Evolutionary conservation across 2,797 vertebrate genomes (phyloP).

Genomic region (Nannoperca obscura): DNA sequence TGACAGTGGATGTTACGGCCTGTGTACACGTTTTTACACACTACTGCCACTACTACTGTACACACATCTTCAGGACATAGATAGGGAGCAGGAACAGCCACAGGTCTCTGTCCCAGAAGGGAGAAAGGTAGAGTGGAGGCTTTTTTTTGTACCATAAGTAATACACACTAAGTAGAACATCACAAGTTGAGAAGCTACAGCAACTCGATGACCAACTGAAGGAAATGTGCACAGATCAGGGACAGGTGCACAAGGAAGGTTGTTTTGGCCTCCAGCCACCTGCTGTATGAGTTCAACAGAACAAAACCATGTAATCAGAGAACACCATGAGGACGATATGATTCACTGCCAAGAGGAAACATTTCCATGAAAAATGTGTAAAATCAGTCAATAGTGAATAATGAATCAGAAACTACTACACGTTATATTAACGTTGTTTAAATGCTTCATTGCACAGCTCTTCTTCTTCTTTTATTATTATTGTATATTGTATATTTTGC

Average conservation of each 20-base stretch:
- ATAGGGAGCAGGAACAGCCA: too few species aligned
- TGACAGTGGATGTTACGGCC: not conserved
- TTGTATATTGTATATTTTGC: too few species aligned
- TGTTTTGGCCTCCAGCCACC: constrained; percentile 71
- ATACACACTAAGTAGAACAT: not conserved
- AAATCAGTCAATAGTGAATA: not conserved
- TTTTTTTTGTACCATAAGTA: not conserved
- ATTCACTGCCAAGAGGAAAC: not conserved
- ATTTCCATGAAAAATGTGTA: not conserved
- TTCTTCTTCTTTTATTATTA: too few species aligned
- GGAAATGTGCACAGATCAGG: not conserved
- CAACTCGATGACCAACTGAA: not conserved
- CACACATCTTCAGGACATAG: not conserved
- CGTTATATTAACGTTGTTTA: too few species aligned
- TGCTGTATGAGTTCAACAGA: constrained; percentile 68
- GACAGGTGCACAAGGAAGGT: not conserved
- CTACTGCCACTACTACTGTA: not conserved
- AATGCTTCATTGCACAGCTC: too few species aligned
- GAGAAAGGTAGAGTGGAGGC: too few species aligned
- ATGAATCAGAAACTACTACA: not conserved
- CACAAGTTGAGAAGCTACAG: not conserved
- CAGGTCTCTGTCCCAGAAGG: too few species aligned
- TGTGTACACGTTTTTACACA: too few species aligned
- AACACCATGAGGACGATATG: not conserved
- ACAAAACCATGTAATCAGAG: constrained; percentile 80